Conservation (phyloP, 2,888 invertebrate genomes). For the Cryptosula pallasiana region DNA sequence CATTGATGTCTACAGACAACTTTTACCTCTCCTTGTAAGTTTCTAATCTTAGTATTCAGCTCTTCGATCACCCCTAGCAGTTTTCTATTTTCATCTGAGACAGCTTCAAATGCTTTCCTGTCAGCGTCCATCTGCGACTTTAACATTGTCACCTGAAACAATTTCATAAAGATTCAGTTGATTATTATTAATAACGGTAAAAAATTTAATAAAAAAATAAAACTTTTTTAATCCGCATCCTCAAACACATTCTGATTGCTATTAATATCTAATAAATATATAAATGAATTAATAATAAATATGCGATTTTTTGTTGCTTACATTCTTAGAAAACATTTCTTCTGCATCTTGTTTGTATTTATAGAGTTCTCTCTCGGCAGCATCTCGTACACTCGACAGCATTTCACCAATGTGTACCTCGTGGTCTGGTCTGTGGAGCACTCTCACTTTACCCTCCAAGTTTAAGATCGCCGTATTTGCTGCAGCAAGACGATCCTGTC, state of each 20-base stretch:
- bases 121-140: slow-evolving; percentile 45
- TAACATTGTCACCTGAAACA: slow-evolving; percentile 36
- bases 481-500: slow-evolving; percentile 26
- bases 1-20: too few relatives aligned
- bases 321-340: slow-evolving; percentile 22
- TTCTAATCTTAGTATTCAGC: slow-evolving; percentile 36
- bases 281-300: too few relatives aligned
- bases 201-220: too few relatives aligned
- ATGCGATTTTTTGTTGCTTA: slow-evolving; percentile 22
- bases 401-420: slow-evolving; percentile 1
- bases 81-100: slow-evolving; percentile 36
- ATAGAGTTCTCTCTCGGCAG: slow-evolving; percentile 29
- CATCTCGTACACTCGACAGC: slow-evolving; percentile 25
- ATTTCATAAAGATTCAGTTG: too few relatives aligned
- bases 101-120: slow-evolving; percentile 35
- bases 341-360: slow-evolving; percentile 26
- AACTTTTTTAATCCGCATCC: too few relatives aligned
- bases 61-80: slow-evolving; percentile 38
- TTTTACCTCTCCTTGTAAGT: slow-evolving; percentile 42
- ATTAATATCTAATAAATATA: too few relatives aligned
- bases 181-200: too few relatives aligned
- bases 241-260: too few relatives aligned
- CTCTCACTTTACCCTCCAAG: slow-evolving; percentile 29
- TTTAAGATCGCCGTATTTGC: slow-evolving; percentile 28
- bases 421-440: slow-evolving; percentile 27